Evolutionary conservation across 2,888 invertebrate genomes (phyloP), one percentile per base, ranked within the genome.

Genomic region (Hylaea fasciaria): DNA sequence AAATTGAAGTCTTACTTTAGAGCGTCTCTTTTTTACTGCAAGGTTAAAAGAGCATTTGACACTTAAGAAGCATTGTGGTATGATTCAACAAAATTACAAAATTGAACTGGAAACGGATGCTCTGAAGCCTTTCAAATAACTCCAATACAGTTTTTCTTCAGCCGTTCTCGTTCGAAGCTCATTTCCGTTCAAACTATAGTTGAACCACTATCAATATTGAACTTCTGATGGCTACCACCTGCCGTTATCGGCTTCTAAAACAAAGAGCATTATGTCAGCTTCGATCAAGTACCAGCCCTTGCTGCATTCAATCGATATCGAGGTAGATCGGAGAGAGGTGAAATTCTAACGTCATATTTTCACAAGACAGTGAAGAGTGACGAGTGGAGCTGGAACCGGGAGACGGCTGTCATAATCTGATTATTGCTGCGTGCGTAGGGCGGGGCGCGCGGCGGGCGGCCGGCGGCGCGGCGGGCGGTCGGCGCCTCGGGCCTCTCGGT

Each of bases 401-500:
- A 86, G 86, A 85, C 85, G 81, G 85, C 89, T 91, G 90, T 91
- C 91, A 90, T 91, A 92, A 92, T 92, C 89, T 86, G 91, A 91
- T 92, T 91, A 91, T 89, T 89, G 84, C 78, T 85, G 85, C 78
- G 82, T 79, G 82, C 72, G 77, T 73, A 78, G 89, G 89, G 56
- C 52, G 81, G 83, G 81, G 80, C 82, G 79, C 88, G 87, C 86
- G 88, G 89, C 86, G 85, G 88, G 82, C 86, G 86, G 85, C 86
- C 83, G 85, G 83, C 78, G 76, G 80, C 81, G 68, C 88, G 61
- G 79, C 91, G 86, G 89, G 91, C 80, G 91, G 91, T 89, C 91
- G 91, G 91, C 91, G 91, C 91, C 91, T 89, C 83, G 80, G 74
- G 53, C 73, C 81, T 87, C 86, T 78, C 85, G 73, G 83, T 87